Conservation (phyloP, 2,888 invertebrate genomes). For the Chrysotoxum bicinctum region DNA sequence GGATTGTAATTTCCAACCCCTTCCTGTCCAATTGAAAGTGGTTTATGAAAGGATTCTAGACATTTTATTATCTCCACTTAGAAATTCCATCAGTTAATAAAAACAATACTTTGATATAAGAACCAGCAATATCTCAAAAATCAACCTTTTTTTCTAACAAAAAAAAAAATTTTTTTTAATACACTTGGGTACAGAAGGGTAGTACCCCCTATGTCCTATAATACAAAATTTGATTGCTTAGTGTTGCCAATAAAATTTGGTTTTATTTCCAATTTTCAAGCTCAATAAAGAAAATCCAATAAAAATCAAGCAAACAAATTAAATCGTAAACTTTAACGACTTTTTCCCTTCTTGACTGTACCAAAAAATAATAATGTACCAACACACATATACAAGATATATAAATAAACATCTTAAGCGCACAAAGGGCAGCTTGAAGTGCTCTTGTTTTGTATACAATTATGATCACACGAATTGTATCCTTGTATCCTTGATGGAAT, state of each 20-base stretch:
- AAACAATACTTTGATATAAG: neutral
- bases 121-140: neutral
- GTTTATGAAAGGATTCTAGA: neutral
- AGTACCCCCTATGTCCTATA: no score
- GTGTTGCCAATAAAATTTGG: constrained; percentile 33
- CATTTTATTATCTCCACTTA: neutral
- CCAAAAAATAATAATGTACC: neutral
- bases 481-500: constrained; percentile 1
- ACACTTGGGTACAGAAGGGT: neutral
- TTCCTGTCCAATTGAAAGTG: neutral
- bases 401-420: neutral
- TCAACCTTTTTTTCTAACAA: neutral
- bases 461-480: constrained; percentile 19
- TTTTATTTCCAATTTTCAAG: constrained; percentile 54
- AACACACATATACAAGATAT: neutral
- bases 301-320: constrained; percentile 56
- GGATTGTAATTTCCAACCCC: neutral
- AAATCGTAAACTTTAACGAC: constrained; percentile 62
- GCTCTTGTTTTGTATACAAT: neutral
- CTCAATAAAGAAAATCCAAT: constrained; percentile 47
- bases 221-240: neutral
- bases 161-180: neutral
- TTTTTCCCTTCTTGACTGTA: constrained; percentile 4
- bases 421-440: neutral
- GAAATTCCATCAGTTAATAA: neutral